These are phyloP conservation scores for Oryctes rhinoceros DNA, from an alignment of 1,140 invertebrate genomes.

Conservation along the genomic window DNA sequence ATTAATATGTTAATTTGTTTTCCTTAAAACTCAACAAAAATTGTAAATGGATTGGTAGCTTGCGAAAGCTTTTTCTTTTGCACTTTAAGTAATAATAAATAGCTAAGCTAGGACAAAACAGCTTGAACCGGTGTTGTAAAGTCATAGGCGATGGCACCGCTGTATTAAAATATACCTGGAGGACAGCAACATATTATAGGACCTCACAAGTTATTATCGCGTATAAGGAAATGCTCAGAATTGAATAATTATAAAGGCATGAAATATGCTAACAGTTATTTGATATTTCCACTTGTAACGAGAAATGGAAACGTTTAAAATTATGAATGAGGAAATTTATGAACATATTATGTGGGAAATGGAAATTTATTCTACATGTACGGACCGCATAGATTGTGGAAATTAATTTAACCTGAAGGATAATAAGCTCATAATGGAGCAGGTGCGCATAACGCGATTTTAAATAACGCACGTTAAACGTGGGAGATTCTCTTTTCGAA, in stretches of 20 bases:
- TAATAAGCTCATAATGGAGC: conserved; percentile 31
- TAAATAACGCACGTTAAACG: conserved; percentile 21
- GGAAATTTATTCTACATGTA: conserved; percentile 12
- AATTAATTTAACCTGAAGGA: conserved; percentile 27
- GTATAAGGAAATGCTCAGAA: no score
- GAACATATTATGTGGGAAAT: conserved; percentile 21
- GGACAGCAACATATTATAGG: no score
- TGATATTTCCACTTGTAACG: not conserved
- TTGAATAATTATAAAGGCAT: not conserved
- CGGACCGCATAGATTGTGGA: not conserved
- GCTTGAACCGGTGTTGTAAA: no score
- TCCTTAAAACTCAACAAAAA: no score
- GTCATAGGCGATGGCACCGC: no score
- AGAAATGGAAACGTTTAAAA: not conserved
- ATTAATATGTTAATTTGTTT: no score
- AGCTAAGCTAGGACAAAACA: no score
- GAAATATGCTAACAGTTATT: not conserved
- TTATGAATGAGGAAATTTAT: not conserved
- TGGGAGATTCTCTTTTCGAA: not conserved
- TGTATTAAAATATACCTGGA: no score
- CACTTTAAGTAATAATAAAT: no score
- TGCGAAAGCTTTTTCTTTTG: no score
- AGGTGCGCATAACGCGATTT: conserved; percentile 21
- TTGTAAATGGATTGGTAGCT: no score
- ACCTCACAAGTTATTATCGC: no score